Evolutionary conservation across 2,888 invertebrate species (phyloP), one percentile per base, ranked within the genome.

Genomic region (Pemphredon lugubris): DNA sequence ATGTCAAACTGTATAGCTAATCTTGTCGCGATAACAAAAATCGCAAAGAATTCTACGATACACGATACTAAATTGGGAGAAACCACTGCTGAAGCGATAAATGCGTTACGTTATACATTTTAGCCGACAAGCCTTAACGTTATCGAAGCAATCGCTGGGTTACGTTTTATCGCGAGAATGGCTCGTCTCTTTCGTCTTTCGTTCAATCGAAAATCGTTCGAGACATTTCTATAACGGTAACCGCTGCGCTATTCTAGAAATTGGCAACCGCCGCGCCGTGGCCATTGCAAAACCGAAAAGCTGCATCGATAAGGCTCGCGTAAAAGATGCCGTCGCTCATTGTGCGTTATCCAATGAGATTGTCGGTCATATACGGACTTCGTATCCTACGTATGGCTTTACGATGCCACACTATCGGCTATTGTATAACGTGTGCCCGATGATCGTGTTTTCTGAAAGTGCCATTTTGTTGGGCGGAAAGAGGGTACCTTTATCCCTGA

Each of bases 261-360:
- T 72, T 66, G 72, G 66, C 54, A 67, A 34, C n/a, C n/a, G n/a
- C n/a, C n/a, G n/a, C 47, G 60, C 53, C 40, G 40, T 20, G 37
- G 30, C 57, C 45, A 37, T 67, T 39, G 60, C 34, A 21, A 51
- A 57, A 50, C 42, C 18, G 51, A 20, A 60, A 58, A 47, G 47
- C 58, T 40, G 61, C 53, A 21, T 57, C 59, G 57, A 68, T 50
- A 67, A 59, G 54, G 45, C 59, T 53, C 65, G 11, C 51, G 64
- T 63, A 68, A 66, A 71, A 53, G 58, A 45, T 55, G 61, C 45
- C 45, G 51, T 47, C 37, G 63, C 44, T 58, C 60, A 73, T 77
- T 42, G 47, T 71, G 40, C 57, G 59, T 53, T 63, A 63, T 59
- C 75, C 63, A 75, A 79, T 75, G 63, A 75, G 75, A 79, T 79